Base-by-base conservation (phyloP, 2,797 vertebrate genomes). In the Ispidina picta region DNA sequence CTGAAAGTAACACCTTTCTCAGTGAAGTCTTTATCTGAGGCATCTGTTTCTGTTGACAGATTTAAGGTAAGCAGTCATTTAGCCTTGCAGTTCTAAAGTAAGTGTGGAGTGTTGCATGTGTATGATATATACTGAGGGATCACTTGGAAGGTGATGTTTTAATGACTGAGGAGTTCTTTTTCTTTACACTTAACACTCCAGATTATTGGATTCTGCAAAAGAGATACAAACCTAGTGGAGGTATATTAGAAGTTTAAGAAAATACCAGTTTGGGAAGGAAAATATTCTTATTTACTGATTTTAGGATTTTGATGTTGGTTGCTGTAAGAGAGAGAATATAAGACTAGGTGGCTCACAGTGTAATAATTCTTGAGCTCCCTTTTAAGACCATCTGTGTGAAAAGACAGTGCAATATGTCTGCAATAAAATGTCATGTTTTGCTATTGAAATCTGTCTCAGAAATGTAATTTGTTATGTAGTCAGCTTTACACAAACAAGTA, bases 1-100 rank as follows among this genome's bases (percentile, higher is more conserved):
- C 97, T 99, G 83, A 99, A 99, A 98, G 98, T 99, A 86, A 99
- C 99, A 5, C 99, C 99, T 0, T 98, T 99, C 91, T 99, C 98
- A 16, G 98, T 99, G 83, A 99, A 99, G 94, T 99, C 98, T 59
- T 97, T 99, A 15, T 99, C 98, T 5, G 99, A 99, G 91, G 99
- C 98, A 13, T 98, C 98, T 1, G 98, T 99, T 66, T 98, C 99
- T 39, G 96, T 98, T 83, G 98, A 99, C 83, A 97, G 99, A 90
- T 99, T 98, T 95, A 98, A 99, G 98, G 98, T 99, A 94, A 98
- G 97, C 84, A 58, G 14, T 66, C 52, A 10, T 85, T 72, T 75
- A 55, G n/a, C 74, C n/a, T 81, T 72, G 20, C 35, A 12, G 19
- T 62, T 91, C 52, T 86, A 63, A 19, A 52, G 7, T 59, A 69